phyloP scores from a whole-genome alignment of 1,140 invertebrate species.

The Drosophila oshimai region DNA sequence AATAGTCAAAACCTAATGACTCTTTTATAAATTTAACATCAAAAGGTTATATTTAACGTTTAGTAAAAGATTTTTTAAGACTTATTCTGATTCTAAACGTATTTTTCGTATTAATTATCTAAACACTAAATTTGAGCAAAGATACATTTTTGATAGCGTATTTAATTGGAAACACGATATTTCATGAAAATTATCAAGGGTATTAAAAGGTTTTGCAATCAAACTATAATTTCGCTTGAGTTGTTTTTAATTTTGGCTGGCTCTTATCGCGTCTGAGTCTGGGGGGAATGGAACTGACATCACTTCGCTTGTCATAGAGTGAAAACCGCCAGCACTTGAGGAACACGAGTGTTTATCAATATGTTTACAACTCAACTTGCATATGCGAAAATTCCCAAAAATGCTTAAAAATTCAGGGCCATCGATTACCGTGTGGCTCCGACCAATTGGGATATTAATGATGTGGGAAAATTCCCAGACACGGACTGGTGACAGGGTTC shows the following conservation, averaged over 20 bases:
- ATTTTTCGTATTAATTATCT: no score
- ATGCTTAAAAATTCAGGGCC: conserved; percentile 40
- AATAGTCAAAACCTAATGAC: no score
- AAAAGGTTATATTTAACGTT: no score
- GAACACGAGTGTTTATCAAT: conserved; percentile 4
- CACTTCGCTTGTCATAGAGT: conserved; percentile 4
- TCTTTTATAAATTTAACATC: no score
- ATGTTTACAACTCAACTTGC: conserved; percentile 19
- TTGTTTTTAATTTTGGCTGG: neutral
- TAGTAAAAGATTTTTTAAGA: no score
- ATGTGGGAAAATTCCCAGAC: conserved; percentile 27
- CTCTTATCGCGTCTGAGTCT: conserved; percentile 7
- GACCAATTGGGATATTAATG: conserved; percentile 13
- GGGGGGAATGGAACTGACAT: neutral
- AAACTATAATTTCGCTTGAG: neutral
- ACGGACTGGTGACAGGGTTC: neutral
- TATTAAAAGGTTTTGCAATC: neutral
- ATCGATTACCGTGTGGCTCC: neutral
- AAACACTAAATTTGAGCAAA: neutral
- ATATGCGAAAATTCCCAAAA: conserved; percentile 55
- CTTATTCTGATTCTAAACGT: no score
- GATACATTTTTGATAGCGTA: neutral
- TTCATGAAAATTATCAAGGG: neutral
- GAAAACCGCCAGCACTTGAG: conserved; percentile 16
- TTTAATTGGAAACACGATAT: neutral